phyloP scores from a whole-genome alignment of 2,888 invertebrate species.

The Cryptophagus acutangulus region DNA sequence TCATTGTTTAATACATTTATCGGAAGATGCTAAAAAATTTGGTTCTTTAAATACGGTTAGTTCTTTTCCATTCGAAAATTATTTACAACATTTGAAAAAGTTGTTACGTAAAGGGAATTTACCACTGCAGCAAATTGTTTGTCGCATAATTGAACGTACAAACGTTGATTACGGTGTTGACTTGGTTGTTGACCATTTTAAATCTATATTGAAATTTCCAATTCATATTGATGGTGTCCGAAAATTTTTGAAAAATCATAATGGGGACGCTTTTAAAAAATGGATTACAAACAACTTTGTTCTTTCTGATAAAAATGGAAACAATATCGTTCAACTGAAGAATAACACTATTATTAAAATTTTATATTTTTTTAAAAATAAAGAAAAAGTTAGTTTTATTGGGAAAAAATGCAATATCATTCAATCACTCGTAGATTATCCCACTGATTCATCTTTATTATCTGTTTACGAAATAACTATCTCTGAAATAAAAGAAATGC shows the following conservation, averaged over 20 bases:
- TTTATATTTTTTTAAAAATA: constrained; percentile 5
- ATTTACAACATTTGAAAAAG: constrained; percentile 14
- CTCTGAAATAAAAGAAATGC: too few relatives aligned
- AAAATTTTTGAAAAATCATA: too few relatives aligned
- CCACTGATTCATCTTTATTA: too few relatives aligned
- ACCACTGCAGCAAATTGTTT: constrained; percentile 13
- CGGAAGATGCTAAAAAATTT: constrained; percentile 16
- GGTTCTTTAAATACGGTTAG: constrained; percentile 11
- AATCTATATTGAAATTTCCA: too few relatives aligned
- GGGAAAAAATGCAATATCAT: constrained; percentile 9
- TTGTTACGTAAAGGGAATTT: constrained; percentile 15
- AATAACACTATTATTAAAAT: constrained; percentile 3
- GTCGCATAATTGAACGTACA: constrained; percentile 13
- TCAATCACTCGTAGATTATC: constrained; percentile 9
- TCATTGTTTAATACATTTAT: constrained; percentile 15
- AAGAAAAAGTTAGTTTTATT: too few relatives aligned
- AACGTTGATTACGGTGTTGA: too few relatives aligned
- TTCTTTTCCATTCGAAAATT: constrained; percentile 18
- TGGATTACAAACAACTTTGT: background rate
- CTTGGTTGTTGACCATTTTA: too few relatives aligned
- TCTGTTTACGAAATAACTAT: too few relatives aligned
- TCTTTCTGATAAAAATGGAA: background rate
- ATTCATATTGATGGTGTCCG: too few relatives aligned
- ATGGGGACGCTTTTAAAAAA: constrained; percentile 6
- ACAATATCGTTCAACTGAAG: background rate